phyloP scores from a whole-genome alignment of 2,888 invertebrate genomes.

The Cynaeus angustus region DNA sequence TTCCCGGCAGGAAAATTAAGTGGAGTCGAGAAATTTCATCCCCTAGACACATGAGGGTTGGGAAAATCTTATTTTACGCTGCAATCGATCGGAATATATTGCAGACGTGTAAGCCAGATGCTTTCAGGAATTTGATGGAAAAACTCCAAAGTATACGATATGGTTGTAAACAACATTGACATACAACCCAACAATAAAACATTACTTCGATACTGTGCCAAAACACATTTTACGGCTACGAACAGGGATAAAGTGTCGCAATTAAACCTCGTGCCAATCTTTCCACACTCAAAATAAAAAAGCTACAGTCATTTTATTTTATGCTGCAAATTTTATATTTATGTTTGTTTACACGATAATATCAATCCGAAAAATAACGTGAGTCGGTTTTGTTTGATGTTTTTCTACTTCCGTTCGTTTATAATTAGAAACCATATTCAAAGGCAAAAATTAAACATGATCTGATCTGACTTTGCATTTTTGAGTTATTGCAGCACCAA shows the following conservation, averaged over 20 bases:
- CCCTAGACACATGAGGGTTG: conserved; percentile 64
- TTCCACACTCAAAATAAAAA: background rate
- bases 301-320: too few relatives aligned
- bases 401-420: too few relatives aligned
- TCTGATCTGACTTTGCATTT: too few relatives aligned
- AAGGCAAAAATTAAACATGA: too few relatives aligned
- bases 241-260: conserved; percentile 30
- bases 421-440: too few relatives aligned
- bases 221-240: conserved; percentile 21
- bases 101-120: conserved; percentile 59
- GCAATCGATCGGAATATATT: conserved; percentile 66
- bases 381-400: too few relatives aligned
- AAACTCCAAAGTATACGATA: conserved; percentile 50
- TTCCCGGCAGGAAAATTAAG: conserved; percentile 71
- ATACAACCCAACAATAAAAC: conserved; percentile 40
- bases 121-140: conserved; percentile 58
- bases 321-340: too few relatives aligned
- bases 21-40: conserved; percentile 68
- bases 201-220: conserved; percentile 35
- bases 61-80: conserved; percentile 67
- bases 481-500: too few relatives aligned
- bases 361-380: background rate
- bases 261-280: conserved; percentile 16
- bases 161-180: conserved; percentile 51
- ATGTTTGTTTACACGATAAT: too few relatives aligned